Conservation (phyloP, 2,797 vertebrate species). For the Carcharodon carcharias region DNA sequence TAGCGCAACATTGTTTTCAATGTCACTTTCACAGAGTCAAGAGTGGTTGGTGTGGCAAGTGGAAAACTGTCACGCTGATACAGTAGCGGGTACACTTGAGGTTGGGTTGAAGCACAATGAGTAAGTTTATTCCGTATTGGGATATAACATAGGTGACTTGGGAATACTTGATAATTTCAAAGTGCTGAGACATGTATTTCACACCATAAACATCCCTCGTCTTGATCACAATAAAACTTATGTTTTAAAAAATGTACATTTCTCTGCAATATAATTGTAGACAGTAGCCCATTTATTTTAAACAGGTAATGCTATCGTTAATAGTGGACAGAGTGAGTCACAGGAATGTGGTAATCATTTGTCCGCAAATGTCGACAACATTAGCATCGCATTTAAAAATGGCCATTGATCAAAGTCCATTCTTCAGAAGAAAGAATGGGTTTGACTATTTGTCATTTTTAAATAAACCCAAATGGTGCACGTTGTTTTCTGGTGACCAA, state of each 20-base stretch:
- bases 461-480: not conserved
- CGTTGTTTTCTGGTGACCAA: not conserved
- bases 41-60: not conserved
- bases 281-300: not conserved
- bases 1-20: not conserved
- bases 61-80: not conserved
- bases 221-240: not conserved
- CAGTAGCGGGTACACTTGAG: too few relatives aligned
- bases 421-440: not conserved
- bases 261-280: not conserved
- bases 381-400: not conserved
- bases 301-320: not conserved
- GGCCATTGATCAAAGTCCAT: not conserved
- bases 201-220: not conserved
- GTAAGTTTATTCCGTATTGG: not conserved
- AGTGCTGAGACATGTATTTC: not conserved
- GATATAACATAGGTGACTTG: not conserved
- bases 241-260: not conserved
- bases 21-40: not conserved
- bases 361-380: not conserved
- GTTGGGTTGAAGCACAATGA: not conserved
- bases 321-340: not conserved
- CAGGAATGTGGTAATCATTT: not conserved
- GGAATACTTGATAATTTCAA: not conserved
- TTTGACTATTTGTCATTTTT: not conserved